Conservation (phyloP, 2,888 invertebrate species). For the Pimpla rufipes region DNA sequence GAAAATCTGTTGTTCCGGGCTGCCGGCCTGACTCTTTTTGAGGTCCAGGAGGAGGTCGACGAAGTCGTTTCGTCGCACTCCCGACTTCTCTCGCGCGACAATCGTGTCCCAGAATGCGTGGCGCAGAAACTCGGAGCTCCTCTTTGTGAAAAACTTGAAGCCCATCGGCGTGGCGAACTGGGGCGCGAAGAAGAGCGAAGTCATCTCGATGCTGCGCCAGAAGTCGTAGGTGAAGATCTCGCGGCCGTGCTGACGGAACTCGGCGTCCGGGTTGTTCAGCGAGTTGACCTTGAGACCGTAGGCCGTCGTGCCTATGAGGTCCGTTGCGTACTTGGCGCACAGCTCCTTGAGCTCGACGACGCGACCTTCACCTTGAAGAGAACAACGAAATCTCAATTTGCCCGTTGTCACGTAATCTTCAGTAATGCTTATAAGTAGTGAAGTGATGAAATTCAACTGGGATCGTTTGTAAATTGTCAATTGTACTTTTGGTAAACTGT, state of each 20-base stretch:
- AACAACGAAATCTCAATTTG: constrained; percentile 11
- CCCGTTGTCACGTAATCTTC: no score
- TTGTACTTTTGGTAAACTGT: no score
- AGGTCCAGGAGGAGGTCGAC: constrained; percentile 86
- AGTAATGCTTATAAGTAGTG: no score
- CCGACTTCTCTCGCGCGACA: constrained; percentile 82
- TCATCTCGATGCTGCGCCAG: constrained; percentile 82
- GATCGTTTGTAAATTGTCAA: no score
- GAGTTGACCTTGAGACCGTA: constrained; percentile 86
- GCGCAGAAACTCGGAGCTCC: constrained; percentile 82
- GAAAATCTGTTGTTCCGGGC: constrained; percentile 60
- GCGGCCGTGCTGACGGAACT: constrained; percentile 84
- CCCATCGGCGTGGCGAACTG: constrained; percentile 80
- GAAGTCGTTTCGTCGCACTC: constrained; percentile 84
- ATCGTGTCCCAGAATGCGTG: constrained; percentile 85
- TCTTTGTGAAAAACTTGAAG: constrained; percentile 83
- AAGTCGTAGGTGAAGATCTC: constrained; percentile 83
- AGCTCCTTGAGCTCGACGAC: constrained; percentile 80
- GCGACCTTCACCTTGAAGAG: constrained; percentile 68
- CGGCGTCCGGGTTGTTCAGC: constrained; percentile 83
- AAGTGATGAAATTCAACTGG: no score
- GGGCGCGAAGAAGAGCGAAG: constrained; percentile 85
- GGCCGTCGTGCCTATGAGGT: constrained; percentile 86
- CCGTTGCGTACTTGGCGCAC: constrained; percentile 81
- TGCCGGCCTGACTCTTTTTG: constrained; percentile 75